phyloP scores from a whole-genome alignment of 2,888 invertebrate genomes.

The Pristionchus exspectatus region DNA sequence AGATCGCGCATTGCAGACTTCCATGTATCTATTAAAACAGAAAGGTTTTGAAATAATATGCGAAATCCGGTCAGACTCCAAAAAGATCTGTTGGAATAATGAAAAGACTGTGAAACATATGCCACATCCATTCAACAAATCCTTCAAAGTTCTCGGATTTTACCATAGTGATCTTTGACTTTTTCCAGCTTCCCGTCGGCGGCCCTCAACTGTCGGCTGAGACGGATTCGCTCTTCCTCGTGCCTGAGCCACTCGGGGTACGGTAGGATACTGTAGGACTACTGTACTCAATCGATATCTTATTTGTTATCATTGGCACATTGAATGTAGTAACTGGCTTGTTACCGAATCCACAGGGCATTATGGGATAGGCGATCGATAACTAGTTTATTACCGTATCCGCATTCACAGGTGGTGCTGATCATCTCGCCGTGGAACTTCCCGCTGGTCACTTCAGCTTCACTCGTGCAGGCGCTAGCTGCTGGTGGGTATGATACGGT shows the following conservation, averaged over 20 bases:
- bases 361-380: not conserved
- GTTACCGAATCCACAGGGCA: not conserved
- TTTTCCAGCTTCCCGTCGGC: not conserved
- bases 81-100: no score
- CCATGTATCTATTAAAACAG: no score
- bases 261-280: not conserved
- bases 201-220: not conserved
- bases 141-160: not conserved
- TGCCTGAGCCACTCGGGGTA: conserved; percentile 48
- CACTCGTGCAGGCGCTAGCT: conserved; percentile 49
- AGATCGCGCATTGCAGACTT: no score
- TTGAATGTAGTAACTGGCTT: not conserved
- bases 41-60: no score
- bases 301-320: not conserved
- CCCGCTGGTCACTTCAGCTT: conserved; percentile 16
- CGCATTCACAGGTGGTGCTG: not conserved
- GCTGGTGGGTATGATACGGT: conserved; percentile 38
- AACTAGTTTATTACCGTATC: not conserved
- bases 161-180: not conserved
- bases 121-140: not conserved
- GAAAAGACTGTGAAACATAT: not conserved
- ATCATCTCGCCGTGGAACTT: conserved; percentile 55
- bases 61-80: no score
- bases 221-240: conserved; percentile 27
- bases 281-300: not conserved